phyloP scores from a whole-genome alignment of 1,140 invertebrate species.

The Drosophila rhopaloa region DNA sequence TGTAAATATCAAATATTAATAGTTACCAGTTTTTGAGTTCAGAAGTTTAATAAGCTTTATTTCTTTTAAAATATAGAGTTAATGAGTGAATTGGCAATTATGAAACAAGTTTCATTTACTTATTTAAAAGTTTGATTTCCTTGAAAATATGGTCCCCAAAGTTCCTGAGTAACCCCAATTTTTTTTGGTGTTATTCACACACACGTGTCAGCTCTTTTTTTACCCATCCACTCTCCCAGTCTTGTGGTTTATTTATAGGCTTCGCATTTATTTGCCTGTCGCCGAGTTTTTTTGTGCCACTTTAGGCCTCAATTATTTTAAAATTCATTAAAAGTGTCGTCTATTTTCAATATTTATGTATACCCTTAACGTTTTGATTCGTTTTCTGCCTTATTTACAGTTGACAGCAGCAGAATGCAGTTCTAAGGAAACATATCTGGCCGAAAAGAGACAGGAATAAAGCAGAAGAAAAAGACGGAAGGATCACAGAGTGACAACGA shows the following conservation, averaged over 20 bases:
- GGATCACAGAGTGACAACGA: conserved; percentile 18
- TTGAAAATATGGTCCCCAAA: too few species aligned
- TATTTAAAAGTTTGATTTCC: too few species aligned
- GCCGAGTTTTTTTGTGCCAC: conserved; percentile 69
- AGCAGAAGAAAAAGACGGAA: neutral
- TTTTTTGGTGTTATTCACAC: neutral
- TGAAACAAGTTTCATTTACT: too few species aligned
- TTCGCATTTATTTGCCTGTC: conserved; percentile 72
- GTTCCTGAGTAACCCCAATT: neutral
- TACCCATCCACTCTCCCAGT: conserved; percentile 10
- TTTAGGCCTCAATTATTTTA: conserved; percentile 81
- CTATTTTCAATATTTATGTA: conserved; percentile 70
- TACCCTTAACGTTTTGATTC: conserved; percentile 1
- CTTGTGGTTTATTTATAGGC: conserved; percentile 64
- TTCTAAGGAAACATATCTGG: conserved; percentile 4
- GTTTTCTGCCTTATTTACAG: conserved; percentile 30
- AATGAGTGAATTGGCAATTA: too few species aligned
- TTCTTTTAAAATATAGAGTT: too few species aligned
- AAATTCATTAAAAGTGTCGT: conserved; percentile 80
- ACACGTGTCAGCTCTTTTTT: conserved; percentile 1
- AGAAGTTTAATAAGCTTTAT: too few species aligned
- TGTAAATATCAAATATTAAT: conserved; percentile 4
- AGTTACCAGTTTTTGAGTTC: neutral
- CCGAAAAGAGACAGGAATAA: neutral
- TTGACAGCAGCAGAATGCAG: conserved; percentile 30